Evolutionary conservation across 2,888 invertebrate species (phyloP).

Genomic region (Axea sp.): DNA sequence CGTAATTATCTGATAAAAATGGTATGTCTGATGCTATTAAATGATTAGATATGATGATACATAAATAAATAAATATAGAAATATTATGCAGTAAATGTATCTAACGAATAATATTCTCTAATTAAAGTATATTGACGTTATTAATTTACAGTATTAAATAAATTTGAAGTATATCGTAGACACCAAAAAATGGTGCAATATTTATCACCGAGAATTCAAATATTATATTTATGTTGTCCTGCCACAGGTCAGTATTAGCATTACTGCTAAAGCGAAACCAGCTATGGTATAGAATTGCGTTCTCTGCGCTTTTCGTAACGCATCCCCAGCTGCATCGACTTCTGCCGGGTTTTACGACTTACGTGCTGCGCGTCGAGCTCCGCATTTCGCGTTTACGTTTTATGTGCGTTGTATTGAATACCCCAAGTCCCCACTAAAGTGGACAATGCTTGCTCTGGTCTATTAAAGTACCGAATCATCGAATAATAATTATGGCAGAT

Average conservation of each 20-base stretch:
- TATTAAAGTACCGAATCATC: constrained; percentile 33
- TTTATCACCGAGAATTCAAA: too few species aligned
- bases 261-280: constrained; percentile 8
- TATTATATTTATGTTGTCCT: not conserved
- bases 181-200: too few species aligned
- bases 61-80: too few species aligned
- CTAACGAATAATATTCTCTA: too few species aligned
- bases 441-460: constrained; percentile 37
- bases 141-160: too few species aligned
- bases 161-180: too few species aligned
- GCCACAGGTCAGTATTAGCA: constrained; percentile 8
- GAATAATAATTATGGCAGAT: constrained; percentile 29
- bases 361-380: constrained; percentile 68
- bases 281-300: constrained; percentile 10
- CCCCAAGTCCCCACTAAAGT: constrained; percentile 69
- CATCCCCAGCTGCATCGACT: constrained; percentile 61
- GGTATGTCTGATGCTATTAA: too few species aligned
- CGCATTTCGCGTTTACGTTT: constrained; percentile 67
- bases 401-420: constrained; percentile 68
- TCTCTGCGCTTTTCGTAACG: constrained; percentile 39
- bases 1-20: too few species aligned
- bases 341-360: constrained; percentile 67
- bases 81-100: too few species aligned
- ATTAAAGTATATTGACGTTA: too few species aligned
- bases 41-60: too few species aligned